Evolutionary conservation across 2,113 vertebrate species (phyloP).

Genomic region (Otolemur garnettii): DNA sequence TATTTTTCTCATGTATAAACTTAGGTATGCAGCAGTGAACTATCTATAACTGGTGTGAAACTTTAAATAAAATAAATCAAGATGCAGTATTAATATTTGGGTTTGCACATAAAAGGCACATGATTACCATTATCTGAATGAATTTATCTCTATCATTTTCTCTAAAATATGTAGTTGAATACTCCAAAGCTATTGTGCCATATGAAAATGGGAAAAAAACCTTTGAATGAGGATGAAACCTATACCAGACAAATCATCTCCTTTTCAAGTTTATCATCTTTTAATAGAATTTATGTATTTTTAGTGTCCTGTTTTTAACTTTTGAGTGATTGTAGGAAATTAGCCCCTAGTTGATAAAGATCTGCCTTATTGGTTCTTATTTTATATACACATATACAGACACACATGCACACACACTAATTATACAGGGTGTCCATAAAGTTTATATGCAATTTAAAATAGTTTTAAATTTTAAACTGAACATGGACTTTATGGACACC

Average conservation of each 20-base stretch:
- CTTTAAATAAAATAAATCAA: slow-evolving; percentile 38
- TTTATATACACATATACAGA: not conserved
- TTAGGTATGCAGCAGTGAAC: slow-evolving; percentile 24
- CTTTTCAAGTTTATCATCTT: not conserved
- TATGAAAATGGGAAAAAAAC: not conserved
- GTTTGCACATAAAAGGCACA: not conserved
- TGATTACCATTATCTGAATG: slow-evolving; percentile 7
- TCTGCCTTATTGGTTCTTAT: not conserved
- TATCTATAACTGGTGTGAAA: slow-evolving; percentile 4
- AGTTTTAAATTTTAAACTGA: no score
- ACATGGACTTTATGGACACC: no score
- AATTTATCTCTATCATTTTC: slow-evolving; percentile 37
- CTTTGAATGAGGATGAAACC: not conserved
- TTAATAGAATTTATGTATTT: slow-evolving; percentile 30
- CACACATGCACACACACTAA: not conserved
- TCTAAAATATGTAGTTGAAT: slow-evolving; percentile 3
- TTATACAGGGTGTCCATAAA: not conserved
- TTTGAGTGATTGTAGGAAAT: not conserved
- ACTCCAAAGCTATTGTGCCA: not conserved
- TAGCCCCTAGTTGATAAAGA: slow-evolving; percentile 3
- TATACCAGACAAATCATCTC: not conserved
- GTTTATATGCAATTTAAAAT: no score
- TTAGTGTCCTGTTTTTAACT: slow-evolving; percentile 1
- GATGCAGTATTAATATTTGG: slow-evolving; percentile 42
- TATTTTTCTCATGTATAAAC: slow-evolving; percentile 27